A percentile compares a stretch with the other conserved stretches of the same genome.
phyloP scores from a whole-genome alignment of 2,113 vertebrate genomes.

The Psilopsiagon aymara region DNA sequence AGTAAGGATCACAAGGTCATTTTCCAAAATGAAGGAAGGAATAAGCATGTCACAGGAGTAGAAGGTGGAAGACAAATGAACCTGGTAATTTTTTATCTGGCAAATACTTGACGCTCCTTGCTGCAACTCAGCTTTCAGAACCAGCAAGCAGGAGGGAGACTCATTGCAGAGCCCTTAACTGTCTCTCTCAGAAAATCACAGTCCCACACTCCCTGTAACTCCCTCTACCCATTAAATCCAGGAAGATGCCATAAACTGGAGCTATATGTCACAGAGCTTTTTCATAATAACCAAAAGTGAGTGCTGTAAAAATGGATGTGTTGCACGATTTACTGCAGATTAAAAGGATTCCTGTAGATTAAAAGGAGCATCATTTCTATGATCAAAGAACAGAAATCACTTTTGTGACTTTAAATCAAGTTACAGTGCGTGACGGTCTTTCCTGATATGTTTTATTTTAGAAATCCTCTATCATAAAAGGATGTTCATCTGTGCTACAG shows the following conservation, averaged over 20 bases:
- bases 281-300: neutral
- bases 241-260: neutral
- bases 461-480: neutral
- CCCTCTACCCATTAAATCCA: neutral
- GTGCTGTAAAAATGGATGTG: neutral
- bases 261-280: neutral
- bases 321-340: neutral
- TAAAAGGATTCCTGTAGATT: neutral
- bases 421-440: neutral
- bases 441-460: neutral
- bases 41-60: conserved; percentile 47
- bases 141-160: neutral
- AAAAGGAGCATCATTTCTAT: neutral
- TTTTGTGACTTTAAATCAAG: neutral
- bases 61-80: conserved; percentile 53
- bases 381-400: neutral
- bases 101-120: neutral
- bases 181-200: neutral
- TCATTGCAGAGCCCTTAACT: neutral
- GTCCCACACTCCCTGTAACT: neutral
- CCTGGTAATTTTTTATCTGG: neutral
- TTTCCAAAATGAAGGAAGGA: conserved; percentile 47
- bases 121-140: neutral
- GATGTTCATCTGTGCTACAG: neutral
- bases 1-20: conserved; percentile 30